These are phyloP conservation scores for Eurystomus glaucurus DNA, from an alignment of 2,797 vertebrate species.

Conservation along the genomic window DNA sequence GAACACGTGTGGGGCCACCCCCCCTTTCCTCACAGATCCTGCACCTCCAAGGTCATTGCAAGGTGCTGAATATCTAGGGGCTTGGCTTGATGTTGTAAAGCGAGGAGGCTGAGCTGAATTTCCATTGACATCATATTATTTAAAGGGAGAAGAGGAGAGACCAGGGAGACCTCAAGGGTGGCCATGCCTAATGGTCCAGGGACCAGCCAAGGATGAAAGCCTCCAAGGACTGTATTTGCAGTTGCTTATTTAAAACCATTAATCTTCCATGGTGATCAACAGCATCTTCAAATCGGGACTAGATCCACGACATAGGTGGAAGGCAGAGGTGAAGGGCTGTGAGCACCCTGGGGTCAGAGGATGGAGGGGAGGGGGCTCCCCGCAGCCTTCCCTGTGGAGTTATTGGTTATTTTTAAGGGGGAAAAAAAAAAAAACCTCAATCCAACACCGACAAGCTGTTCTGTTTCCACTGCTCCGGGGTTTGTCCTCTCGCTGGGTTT, in stretches of 20 bases:
- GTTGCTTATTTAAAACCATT: neutral
- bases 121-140: neutral
- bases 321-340: neutral
- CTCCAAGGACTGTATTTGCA: neutral
- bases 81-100: neutral
- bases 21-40: neutral
- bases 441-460: neutral
- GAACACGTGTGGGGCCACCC: neutral
- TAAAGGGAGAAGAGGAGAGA: neutral
- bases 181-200: neutral
- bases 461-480: neutral
- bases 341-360: neutral
- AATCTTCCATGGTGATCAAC: neutral
- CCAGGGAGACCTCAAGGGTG: neutral
- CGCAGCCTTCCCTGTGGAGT: rapidly evolving
- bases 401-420: neutral
- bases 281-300: neutral
- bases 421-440: neutral
- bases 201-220: rapidly evolving
- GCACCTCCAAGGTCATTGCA: neutral
- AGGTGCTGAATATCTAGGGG: neutral
- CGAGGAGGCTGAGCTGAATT: neutral
- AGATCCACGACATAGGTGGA: rapidly evolving
- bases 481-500: neutral
- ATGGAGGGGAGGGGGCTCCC: neutral